Evolutionary conservation across 2,888 invertebrate species (phyloP).

Genomic region (Ditylenchus weischeri): DNA sequence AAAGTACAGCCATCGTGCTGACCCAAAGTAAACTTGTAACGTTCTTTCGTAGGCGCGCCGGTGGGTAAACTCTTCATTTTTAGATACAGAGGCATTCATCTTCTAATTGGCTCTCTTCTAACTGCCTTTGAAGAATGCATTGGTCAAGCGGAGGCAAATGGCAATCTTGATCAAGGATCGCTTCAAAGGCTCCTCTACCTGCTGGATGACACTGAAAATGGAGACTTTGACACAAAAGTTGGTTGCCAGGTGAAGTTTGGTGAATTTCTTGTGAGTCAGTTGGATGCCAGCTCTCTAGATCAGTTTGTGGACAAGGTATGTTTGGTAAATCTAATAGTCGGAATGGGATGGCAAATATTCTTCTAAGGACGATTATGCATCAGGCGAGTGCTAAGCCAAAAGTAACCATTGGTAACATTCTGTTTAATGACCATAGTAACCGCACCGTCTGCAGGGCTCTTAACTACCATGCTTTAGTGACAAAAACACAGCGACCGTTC

Average conservation of each 20-base stretch:
- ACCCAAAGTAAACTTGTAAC: background rate
- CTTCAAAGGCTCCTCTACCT: slow-evolving; percentile 2
- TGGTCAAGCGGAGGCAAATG: background rate
- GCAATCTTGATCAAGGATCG: background rate
- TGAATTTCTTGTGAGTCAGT: slow-evolving; percentile 16
- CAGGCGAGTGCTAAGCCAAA: too few species aligned
- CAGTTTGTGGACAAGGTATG: slow-evolving; percentile 12
- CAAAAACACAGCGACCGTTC: too few species aligned
- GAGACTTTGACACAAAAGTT: slow-evolving; percentile 21
- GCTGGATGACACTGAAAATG: slow-evolving; percentile 12
- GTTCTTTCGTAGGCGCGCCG: too few species aligned
- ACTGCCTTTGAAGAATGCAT: slow-evolving; percentile 5
- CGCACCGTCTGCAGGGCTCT: too few species aligned
- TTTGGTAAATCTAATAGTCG: background rate
- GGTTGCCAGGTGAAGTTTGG: slow-evolving; percentile 10
- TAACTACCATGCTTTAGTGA: too few species aligned
- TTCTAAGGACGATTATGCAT: background rate
- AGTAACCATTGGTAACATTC: background rate
- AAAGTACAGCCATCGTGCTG: slow-evolving; percentile 17
- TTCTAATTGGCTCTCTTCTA: slow-evolving; percentile 14
- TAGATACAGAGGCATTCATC: slow-evolving; percentile 10
- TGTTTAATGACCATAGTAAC: too few species aligned
- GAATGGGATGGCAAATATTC: background rate
- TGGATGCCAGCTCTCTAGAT: background rate
- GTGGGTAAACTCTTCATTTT: too few species aligned